Evolutionary conservation across 2,113 vertebrate species (phyloP), one percentile per base, ranked within the genome.

Genomic region (Passerina amoena): DNA sequence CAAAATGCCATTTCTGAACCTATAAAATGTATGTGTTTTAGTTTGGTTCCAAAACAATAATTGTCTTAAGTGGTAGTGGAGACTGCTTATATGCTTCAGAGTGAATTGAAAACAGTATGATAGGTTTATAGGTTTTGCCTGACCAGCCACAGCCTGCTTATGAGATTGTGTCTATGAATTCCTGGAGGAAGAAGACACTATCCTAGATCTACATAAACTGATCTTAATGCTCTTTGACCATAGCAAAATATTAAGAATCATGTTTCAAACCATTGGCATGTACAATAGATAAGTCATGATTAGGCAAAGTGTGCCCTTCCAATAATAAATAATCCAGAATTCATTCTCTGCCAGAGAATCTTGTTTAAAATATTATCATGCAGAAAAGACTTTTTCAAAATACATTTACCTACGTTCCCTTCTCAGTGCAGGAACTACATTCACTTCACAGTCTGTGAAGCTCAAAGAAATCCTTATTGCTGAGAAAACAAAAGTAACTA

Each of bases 391-490:
- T 60, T 88, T 23, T 35, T 82, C 28, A 86, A 88, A 84, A 75
- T 38, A 37, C 5, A 27, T 33, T 25, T 5, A 57, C 5, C 24
- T 66, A 12, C 0, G 0, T 59, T 37, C 4, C 48, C 54, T 51
- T 61, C 69, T 70, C 37, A 38, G 25, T 22, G 37, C 31, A 82
- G 25, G 15, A 85, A 63, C 9, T 4, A 54, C 6, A 35, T 48
- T 64, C 88, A 6, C 37, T 73, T 89, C 44, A 65, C 19, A 73
- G n/a, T 45, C 47, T 93, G 30, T 51, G 57, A 88, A 78, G 33
- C 33, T 75, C 65, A 50, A 66, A 59, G 51, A 86, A 86, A 92
- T 59, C 47, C 28, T 64, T 57, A 33, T n/a, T 61, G 60, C 18
- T 83, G 35, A 59, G 70, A 54, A 95, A 78, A 86, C 19, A 73